These are phyloP conservation scores for Coecobrya sp. DNA, from an alignment of 2,888 invertebrate genomes.

Conservation along the genomic window DNA sequence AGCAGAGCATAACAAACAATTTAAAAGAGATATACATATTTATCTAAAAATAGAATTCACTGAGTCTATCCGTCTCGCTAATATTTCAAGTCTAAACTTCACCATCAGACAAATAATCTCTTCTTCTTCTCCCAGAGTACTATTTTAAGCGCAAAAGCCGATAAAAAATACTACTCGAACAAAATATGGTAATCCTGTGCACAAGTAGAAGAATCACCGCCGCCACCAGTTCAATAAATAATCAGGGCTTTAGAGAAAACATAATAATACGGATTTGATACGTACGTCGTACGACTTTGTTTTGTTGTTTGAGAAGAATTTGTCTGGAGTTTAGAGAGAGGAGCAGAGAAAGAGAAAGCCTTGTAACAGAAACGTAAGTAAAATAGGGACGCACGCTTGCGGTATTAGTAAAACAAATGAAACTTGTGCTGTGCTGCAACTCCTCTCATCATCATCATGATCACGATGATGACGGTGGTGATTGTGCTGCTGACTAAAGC, in stretches of 20 bases:
- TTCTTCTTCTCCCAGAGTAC: not conserved
- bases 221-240: conserved; percentile 73
- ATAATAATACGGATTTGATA: conserved; percentile 64
- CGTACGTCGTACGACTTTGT: not conserved
- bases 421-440: conserved; percentile 11
- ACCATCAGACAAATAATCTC: conserved; percentile 18
- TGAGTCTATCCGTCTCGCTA: not conserved
- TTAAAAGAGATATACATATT: not conserved
- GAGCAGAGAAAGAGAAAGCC: not conserved
- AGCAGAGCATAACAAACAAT: not conserved
- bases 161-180: conserved; percentile 12
- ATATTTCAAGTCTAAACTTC: conserved; percentile 42
- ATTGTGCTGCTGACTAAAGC: conserved; percentile 61
- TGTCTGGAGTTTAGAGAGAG: not conserved
- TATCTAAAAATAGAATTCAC: not conserved
- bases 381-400: conserved; percentile 53
- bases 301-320: not conserved
- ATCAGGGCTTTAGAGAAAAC: conserved; percentile 64
- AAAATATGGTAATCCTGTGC: conserved; percentile 71
- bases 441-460: conserved; percentile 18
- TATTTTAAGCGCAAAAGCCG: not conserved
- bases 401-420: conserved; percentile 75
- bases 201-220: conserved; percentile 15
- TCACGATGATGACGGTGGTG: conserved; percentile 29
- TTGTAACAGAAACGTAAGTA: not conserved